Conservation (phyloP, 2,888 invertebrate species). For the Anticlea derivata region DNA sequence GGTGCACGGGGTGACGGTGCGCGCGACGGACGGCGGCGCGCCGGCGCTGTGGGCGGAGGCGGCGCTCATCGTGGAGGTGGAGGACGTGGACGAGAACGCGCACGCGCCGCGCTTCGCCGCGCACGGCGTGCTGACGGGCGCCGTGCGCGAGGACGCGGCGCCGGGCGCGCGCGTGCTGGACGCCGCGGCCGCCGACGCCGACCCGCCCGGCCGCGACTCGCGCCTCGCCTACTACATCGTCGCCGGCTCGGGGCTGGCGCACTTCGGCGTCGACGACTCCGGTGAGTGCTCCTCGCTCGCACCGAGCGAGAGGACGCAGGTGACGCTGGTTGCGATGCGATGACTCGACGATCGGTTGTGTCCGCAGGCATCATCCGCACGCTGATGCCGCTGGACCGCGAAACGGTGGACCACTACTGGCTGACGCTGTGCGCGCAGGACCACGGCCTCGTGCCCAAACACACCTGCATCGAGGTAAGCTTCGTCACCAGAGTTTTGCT, state of each 20-base stretch:
- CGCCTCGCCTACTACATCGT: constrained; percentile 93
- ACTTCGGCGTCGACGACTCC: constrained; percentile 94
- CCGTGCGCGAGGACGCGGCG: constrained; percentile 91
- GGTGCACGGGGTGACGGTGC: constrained; percentile 93
- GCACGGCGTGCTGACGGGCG: constrained; percentile 87
- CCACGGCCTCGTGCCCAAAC: constrained; percentile 93
- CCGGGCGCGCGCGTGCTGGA: constrained; percentile 90
- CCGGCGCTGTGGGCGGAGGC: constrained; percentile 92
- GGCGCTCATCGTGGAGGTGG: constrained; percentile 92
- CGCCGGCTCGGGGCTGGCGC: constrained; percentile 95
- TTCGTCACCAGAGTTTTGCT: neutral
- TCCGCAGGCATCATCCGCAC: constrained; percentile 90
- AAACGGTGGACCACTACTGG: constrained; percentile 95
- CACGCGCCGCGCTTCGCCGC: constrained; percentile 92
- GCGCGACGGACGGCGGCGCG: constrained; percentile 93
- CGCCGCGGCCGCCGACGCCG: constrained; percentile 91
- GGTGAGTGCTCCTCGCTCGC: constrained; percentile 79
- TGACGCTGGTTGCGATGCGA: too few relatives aligned
- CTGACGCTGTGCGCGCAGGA: constrained; percentile 96
- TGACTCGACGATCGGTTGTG: too few relatives aligned
- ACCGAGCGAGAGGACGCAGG: too few relatives aligned
- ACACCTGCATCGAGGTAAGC: constrained; percentile 90
- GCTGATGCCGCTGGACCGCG: constrained; percentile 93
- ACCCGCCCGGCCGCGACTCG: constrained; percentile 91
- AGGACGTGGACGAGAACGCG: constrained; percentile 97